These are phyloP conservation scores for Miltochrista miniata DNA, from an alignment of 2,888 invertebrate genomes.

Conservation along the genomic window DNA sequence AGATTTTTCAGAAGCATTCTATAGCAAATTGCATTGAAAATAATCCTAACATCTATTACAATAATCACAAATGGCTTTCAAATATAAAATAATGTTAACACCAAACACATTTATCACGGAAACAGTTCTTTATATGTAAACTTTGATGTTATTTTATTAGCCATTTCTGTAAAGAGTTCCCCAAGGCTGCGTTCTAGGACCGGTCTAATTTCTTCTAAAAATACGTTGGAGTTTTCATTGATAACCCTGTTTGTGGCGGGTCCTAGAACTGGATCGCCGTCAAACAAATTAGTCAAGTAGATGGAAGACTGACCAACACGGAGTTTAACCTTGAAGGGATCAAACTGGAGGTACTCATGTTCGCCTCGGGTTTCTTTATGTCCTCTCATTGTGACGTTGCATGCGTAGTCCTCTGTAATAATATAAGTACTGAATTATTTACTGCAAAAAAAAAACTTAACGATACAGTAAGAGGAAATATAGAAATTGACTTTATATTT, in stretches of 20 bases:
- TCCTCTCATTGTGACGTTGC: conserved; percentile 86
- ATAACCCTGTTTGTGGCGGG: conserved; percentile 87
- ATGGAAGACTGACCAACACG: conserved; percentile 84
- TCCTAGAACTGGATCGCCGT: conserved; percentile 86
- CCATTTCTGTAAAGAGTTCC: conserved; percentile 87
- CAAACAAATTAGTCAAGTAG: conserved; percentile 86
- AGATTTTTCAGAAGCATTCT: conserved; percentile 20
- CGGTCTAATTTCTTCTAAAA: conserved; percentile 87
- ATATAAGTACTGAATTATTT: neutral
- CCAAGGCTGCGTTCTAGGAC: conserved; percentile 85
- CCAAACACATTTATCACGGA: conserved; percentile 61
- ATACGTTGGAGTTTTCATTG: conserved; percentile 86
- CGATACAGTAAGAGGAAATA: no score
- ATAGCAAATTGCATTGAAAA: conserved; percentile 10
- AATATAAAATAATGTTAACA: conserved; percentile 8
- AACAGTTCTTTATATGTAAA: conserved; percentile 89
- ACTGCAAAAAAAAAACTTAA: no score
- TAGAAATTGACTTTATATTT: no score
- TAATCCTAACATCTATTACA: conserved; percentile 9
- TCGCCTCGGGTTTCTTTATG: conserved; percentile 82
- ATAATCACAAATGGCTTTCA: conserved; percentile 31
- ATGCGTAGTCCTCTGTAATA: conserved; percentile 85
- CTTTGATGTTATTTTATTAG: conserved; percentile 87
- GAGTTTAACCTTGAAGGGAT: conserved; percentile 85
- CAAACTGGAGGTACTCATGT: conserved; percentile 84